Conservation (phyloP, 2,888 invertebrate genomes). For the Bellardia pandia region DNA sequence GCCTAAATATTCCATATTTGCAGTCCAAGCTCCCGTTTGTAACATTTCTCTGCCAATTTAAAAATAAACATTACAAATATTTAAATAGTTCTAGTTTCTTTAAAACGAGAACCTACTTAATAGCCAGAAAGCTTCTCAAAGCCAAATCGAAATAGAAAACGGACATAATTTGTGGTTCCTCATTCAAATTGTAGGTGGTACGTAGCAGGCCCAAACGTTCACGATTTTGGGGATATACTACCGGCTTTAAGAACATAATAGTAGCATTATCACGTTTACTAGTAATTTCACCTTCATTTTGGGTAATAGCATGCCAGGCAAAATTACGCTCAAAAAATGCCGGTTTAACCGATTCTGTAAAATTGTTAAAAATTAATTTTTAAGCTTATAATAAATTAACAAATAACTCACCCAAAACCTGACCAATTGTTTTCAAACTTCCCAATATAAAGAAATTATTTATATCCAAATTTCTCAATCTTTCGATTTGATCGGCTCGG, state of each 20-base stretch:
- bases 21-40: conserved; percentile 90
- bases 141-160: conserved; percentile 96
- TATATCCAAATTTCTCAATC: conserved; percentile 92
- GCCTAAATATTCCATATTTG: conserved; percentile 89
- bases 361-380: conserved; percentile 3
- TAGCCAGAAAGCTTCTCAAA: conserved; percentile 88
- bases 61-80: neutral
- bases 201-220: conserved; percentile 89
- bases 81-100: neutral
- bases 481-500: conserved; percentile 88
- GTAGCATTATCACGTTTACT: conserved; percentile 92
- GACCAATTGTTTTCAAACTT: conserved; percentile 88
- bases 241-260: conserved; percentile 90
- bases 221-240: conserved; percentile 88
- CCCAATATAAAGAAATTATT: conserved; percentile 95
- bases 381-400: neutral
- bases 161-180: conserved; percentile 90
- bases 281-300: conserved; percentile 89
- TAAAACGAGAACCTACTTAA: conserved; percentile 86
- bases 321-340: conserved; percentile 93
- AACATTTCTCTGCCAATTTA: conserved; percentile 86
- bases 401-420: conserved; percentile 86
- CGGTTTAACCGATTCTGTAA: conserved; percentile 87
- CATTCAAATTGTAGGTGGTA: conserved; percentile 89
- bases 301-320: conserved; percentile 93